Evolutionary conservation across 2,113 vertebrate genomes (phyloP).

Genomic region (Eudyptes chrysolophus): DNA sequence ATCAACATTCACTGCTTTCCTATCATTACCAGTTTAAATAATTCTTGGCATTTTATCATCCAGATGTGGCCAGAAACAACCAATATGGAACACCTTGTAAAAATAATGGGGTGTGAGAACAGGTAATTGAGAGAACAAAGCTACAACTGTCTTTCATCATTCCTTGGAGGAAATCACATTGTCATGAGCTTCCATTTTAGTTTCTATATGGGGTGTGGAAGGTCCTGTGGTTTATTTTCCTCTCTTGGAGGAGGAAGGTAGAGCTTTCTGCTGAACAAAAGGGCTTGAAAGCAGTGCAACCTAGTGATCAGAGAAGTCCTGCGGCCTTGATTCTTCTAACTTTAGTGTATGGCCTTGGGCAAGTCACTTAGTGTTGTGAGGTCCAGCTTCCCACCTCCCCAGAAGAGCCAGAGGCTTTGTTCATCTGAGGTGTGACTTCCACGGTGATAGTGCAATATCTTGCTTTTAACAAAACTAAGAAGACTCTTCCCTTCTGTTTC

Average conservation of each 20-base stretch:
- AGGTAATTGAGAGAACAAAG: background rate
- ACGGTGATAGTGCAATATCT: background rate
- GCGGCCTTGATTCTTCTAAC: background rate
- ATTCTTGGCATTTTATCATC: background rate
- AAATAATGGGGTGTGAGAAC: background rate
- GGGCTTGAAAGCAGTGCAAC: background rate
- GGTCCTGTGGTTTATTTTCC: background rate
- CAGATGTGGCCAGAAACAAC: background rate
- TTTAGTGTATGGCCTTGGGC: background rate
- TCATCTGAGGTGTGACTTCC: background rate
- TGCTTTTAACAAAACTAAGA: background rate
- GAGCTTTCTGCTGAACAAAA: background rate
- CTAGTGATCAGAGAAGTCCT: background rate
- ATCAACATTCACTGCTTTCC: background rate
- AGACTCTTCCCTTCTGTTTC: background rate
- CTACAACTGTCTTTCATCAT: background rate
- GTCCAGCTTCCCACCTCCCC: background rate
- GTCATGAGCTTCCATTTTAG: background rate
- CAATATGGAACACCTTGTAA: background rate
- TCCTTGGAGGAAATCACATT: background rate
- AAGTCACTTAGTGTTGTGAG: background rate
- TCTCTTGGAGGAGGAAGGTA: background rate
- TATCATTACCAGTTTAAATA: background rate
- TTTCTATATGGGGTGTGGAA: background rate
- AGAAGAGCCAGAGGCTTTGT: background rate